Evolutionary conservation across 2,888 invertebrate species (phyloP), one percentile per base, ranked within the genome.

Genomic region (Sceliomorpha sp.): DNA sequence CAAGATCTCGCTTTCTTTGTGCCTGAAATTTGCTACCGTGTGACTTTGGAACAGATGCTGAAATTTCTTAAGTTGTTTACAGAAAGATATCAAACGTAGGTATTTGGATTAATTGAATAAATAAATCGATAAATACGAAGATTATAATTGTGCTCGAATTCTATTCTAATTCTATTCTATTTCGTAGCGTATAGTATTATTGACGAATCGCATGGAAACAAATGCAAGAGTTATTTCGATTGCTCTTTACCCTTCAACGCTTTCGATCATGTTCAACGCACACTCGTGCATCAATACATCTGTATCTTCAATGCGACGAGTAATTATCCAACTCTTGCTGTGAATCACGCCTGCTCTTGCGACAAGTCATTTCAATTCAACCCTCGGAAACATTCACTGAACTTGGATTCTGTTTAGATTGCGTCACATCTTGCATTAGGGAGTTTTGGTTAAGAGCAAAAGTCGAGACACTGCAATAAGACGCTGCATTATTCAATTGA

Each of bases 361-460:
- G 66, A 66, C 51, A 59, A 59, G 66, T 59, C 66, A 66, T 66
- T 66, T 45, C 66, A 59, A 66, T 53, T 66, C 59, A 32, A 42
- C 45, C 51, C 53, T 59, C 51, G 53, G 58, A 53, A 66, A 66
- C 66, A 53, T 53, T 59, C 59, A 29, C 58, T 66, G 53, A 66
- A 66, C 59, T 66, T 66, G 66, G 66, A 66, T 66, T 66, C 66
- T 66, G 66, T 66, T 66, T 66, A 66, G 58, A 66, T 66, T 66
- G 66, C 66, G 53, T 66, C 59, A 66, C 59, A 53, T 66, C 40
- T n/a, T 47, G 56, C 58, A 51, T 59, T 47, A 53, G 53, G 47
- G 29, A 45, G 42, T 45, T 66, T 51, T 13, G 24, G 45, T 59
- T 51, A 47, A 66, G 53, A 66, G 66, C 58, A 66, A 66, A 59